These are phyloP conservation scores for Luehdorfia chinensis DNA, from an alignment of 1,140 invertebrate species.

Conservation along the genomic window DNA sequence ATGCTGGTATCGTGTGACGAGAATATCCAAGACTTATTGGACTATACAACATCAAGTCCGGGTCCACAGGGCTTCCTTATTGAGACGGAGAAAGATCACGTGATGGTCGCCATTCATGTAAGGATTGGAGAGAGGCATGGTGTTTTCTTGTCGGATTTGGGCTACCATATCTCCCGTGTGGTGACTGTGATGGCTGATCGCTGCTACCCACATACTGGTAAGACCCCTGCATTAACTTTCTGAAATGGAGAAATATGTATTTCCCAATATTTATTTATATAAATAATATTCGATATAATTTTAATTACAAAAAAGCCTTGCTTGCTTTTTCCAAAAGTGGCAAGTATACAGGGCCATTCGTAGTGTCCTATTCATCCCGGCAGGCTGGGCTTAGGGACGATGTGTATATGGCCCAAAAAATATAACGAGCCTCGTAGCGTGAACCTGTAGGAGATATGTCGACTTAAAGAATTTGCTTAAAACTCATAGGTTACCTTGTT, in stretches of 20 bases:
- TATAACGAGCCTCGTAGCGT: no score
- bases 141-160: slow-evolving; percentile 90
- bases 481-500: no score
- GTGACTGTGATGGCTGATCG: slow-evolving; percentile 92
- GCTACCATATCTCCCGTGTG: slow-evolving; percentile 91
- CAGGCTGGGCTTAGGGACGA: no score
- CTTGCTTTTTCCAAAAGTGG: no score
- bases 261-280: no score
- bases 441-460: no score
- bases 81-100: slow-evolving; percentile 92
- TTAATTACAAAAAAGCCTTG: no score
- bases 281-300: neutral
- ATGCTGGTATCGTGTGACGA: slow-evolving; percentile 94
- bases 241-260: no score
- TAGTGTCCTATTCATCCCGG: no score
- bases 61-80: slow-evolving; percentile 80
- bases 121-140: slow-evolving; percentile 84
- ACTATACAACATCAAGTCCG: slow-evolving; percentile 80
- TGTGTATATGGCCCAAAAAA: no score
- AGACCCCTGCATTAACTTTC: slow-evolving; percentile 27
- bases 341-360: no score
- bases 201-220: slow-evolving; percentile 90
- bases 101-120: slow-evolving; percentile 88
- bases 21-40: slow-evolving; percentile 82
- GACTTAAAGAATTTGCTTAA: no score